Evolutionary conservation across 2,888 invertebrate genomes (phyloP).

Genomic region (Brachypalpus laphriformis): DNA sequence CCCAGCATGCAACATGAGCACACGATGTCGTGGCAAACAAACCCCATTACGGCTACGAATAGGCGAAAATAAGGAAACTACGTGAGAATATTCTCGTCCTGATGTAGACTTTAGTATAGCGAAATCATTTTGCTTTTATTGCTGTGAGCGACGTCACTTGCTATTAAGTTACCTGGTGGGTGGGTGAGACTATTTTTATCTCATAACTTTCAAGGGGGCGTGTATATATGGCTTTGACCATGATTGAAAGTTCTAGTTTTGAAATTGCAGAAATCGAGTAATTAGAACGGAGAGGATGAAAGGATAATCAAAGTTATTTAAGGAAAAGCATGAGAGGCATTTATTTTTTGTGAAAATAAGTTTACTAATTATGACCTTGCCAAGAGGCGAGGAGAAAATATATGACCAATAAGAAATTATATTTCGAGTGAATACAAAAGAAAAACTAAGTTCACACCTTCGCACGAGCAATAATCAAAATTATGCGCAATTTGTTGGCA

Average conservation of each 20-base stretch:
- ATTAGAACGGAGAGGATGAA: conserved; percentile 8
- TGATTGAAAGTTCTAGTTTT: not conserved
- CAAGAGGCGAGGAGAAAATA: too few relatives aligned
- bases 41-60: conserved; percentile 33
- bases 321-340: not conserved
- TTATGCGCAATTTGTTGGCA: too few relatives aligned
- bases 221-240: not conserved
- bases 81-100: conserved; percentile 21
- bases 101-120: not conserved
- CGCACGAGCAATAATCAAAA: too few relatives aligned
- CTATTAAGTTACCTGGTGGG: too few relatives aligned
- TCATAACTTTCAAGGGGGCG: not conserved
- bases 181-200: conserved; percentile 15
- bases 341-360: not conserved
- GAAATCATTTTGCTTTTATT: conserved; percentile 30
- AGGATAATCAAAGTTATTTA: not conserved
- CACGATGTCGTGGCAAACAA: conserved; percentile 26
- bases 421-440: too few relatives aligned
- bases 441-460: too few relatives aligned
- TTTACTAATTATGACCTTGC: not conserved
- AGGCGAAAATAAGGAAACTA: conserved; percentile 44
- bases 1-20: conserved; percentile 32
- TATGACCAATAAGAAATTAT: too few relatives aligned
- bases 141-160: not conserved
- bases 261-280: conserved; percentile 18